Percentiles rank a stretch among this genome's conserved stretches.
Conservation (phyloP, 2,113 vertebrate genomes). For the Emydocephalus ijimae region DNA sequence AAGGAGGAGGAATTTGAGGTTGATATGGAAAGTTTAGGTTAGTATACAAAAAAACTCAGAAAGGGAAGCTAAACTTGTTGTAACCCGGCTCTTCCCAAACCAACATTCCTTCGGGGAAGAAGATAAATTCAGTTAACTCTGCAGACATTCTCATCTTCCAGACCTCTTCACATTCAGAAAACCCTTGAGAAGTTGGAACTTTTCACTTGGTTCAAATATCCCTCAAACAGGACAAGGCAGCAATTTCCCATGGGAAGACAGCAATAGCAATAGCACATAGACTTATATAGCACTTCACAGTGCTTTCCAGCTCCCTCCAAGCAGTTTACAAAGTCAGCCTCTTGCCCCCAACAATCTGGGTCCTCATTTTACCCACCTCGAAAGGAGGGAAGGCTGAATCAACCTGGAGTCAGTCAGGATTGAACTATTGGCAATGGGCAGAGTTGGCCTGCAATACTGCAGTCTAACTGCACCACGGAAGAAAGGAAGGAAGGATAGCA, state of each 20-base stretch:
- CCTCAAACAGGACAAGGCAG: background rate
- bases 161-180: background rate
- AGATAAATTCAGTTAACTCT: background rate
- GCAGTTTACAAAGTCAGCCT: too few relatives aligned
- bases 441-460: too few relatives aligned
- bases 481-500: too few relatives aligned
- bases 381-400: too few relatives aligned
- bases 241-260: background rate
- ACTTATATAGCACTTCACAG: too few relatives aligned
- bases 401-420: too few relatives aligned
- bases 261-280: too few relatives aligned
- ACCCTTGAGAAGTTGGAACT: background rate
- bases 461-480: too few relatives aligned
- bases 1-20: background rate
- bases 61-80: background rate
- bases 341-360: too few relatives aligned
- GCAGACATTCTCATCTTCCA: background rate
- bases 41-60: background rate
- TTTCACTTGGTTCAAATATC: background rate
- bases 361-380: too few relatives aligned
- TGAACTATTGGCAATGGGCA: too few relatives aligned
- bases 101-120: background rate
- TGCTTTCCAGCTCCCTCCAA: too few relatives aligned
- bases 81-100: background rate
- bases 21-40: background rate